phyloP scores from a whole-genome alignment of 2,113 vertebrate species.

The Paedocypris sp. region DNA sequence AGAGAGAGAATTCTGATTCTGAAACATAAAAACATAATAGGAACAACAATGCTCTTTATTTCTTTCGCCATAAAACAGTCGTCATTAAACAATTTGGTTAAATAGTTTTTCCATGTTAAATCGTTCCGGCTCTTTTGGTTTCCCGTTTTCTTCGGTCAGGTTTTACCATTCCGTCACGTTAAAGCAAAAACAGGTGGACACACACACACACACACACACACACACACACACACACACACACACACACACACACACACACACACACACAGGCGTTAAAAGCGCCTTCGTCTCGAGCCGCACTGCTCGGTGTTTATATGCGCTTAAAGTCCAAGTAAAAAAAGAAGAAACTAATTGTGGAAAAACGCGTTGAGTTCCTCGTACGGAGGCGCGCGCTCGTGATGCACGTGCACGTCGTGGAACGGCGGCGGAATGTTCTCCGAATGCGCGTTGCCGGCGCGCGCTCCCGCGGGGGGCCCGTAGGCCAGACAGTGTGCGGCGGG shows the following conservation, averaged over 20 bases:
- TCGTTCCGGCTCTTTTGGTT: too few species aligned
- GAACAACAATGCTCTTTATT: slow-evolving; percentile 5
- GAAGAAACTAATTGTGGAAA: slow-evolving; percentile 76
- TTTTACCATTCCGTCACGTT: too few species aligned
- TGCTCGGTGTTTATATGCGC: too few species aligned
- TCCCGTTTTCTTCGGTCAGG: too few species aligned
- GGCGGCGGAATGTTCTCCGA: slow-evolving; percentile 90
- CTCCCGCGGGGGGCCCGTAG: slow-evolving; percentile 77
- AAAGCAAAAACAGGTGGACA: too few species aligned
- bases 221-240: too few species aligned
- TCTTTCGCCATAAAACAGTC: neutral
- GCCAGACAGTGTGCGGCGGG: slow-evolving; percentile 66
- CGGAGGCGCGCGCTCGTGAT: slow-evolving; percentile 81
- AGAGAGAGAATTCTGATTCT: neutral
- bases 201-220: too few species aligned
- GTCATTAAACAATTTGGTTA: neutral
- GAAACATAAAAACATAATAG: too few species aligned
- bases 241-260: too few species aligned
- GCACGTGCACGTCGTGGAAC: slow-evolving; percentile 83
- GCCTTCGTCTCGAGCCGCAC: too few species aligned
- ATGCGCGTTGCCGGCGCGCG: slow-evolving; percentile 73
- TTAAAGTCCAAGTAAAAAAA: neutral
- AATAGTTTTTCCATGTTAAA: neutral
- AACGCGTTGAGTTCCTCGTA: slow-evolving; percentile 96
- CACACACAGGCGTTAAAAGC: too few species aligned